Base-by-base conservation (phyloP, 2,113 vertebrate species). In the Prionailurus viverrinus region DNA sequence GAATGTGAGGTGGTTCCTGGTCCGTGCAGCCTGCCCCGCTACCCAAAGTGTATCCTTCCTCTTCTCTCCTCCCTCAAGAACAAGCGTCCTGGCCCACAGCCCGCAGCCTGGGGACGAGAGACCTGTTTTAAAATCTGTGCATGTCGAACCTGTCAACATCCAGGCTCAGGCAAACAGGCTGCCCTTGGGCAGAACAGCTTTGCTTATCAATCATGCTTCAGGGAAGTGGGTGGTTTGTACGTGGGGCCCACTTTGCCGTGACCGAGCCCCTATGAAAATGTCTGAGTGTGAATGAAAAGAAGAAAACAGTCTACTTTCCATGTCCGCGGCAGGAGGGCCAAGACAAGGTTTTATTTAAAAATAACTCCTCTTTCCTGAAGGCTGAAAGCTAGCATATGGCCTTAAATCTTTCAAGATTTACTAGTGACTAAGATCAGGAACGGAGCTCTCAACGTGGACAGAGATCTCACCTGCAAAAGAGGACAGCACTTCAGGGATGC, bases 91-190 rank as follows among this genome's bases (percentile, higher is more conserved):
- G 96, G 98, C 81, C 76, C 2, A 7, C 48, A 92, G 92, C 95
- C 96, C 15, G 12, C 39, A 58, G 82, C 48, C 41, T 7, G 3
- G 74, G 53, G 88, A 89, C 39, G 3, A 79, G 89, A 82, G 90
- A 83, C 89, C 95, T 97, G 97, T 73, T 96, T 95, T 71, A 96
- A 97, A 96, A 94, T 97, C 97, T 95, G 95, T 79, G 96, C 95
- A 23, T 88, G 94, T 96, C 15, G 27, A 82, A 79, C 83, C 89
- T 92, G 92, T 97, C 98, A 96, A 45, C 92, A 95, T 81, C 63
- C 79, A 31, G 58, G 94, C 90, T 76, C 94, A 63, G 51, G 89
- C 61, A 76, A 81, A 53, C 92, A 81, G 74, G 94, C 89, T 97
- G 94, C 83, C 91, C 93, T 95, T 68, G 83, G 95, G 81, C 74